phyloP scores from a whole-genome alignment of 2,113 vertebrate genomes.

The Oryzias javanicus region DNA sequence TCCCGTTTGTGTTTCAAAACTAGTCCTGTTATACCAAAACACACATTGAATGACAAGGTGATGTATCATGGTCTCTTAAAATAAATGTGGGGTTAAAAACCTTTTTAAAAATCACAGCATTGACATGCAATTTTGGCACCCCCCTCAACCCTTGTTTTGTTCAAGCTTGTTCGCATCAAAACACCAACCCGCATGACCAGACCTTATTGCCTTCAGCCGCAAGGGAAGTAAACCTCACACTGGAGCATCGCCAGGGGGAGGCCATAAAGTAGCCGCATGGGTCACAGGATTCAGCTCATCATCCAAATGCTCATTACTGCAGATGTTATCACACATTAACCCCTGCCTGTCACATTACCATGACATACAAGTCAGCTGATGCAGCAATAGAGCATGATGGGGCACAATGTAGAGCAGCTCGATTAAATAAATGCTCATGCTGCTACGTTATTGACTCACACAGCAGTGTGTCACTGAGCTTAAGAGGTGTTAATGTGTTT shows the following conservation, averaged over 20 bases:
- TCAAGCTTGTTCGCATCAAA: conserved; percentile 12
- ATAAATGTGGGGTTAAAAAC: no score
- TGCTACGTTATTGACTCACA: conserved; percentile 24
- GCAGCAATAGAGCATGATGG: conserved; percentile 7
- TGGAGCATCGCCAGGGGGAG: conserved; percentile 42
- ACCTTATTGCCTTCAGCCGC: conserved; percentile 40
- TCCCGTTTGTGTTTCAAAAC: no score
- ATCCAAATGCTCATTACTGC: conserved; percentile 39
- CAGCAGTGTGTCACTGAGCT: conserved; percentile 21
- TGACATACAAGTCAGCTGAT: conserved; percentile 58
- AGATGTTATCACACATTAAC: conserved; percentile 50
- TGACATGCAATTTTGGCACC: not conserved
- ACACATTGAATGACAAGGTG: no score
- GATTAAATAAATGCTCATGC: conserved; percentile 23
- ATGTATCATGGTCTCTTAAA: no score
- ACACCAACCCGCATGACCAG: conserved; percentile 48
- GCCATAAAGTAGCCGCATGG: conserved; percentile 36
- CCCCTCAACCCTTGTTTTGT: not conserved
- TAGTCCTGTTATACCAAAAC: no score
- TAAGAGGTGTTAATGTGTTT: conserved; percentile 66
- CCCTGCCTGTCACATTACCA: conserved; percentile 45
- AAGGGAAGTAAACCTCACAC: conserved; percentile 27
- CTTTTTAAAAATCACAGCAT: not conserved
- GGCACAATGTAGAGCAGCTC: conserved; percentile 26
- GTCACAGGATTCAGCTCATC: conserved; percentile 63